Evolutionary conservation across 2,113 vertebrate genomes (phyloP).

Genomic region (Nematolebias whitei): DNA sequence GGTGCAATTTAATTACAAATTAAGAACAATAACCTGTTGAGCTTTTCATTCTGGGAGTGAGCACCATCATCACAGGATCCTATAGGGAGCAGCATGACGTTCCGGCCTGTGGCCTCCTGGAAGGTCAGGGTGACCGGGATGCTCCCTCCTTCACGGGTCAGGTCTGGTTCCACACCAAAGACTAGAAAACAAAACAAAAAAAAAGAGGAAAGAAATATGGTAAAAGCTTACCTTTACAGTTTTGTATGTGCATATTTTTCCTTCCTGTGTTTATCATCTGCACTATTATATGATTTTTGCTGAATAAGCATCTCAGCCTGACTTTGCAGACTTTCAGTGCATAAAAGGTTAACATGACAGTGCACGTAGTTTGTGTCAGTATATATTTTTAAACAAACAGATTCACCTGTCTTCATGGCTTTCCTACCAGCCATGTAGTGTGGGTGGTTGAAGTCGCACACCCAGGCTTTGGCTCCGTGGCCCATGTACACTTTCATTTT

Average conservation of each 20-base stretch:
- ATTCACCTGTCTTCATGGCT: conserved; percentile 91
- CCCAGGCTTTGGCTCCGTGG: conserved; percentile 94
- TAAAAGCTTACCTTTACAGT: neutral
- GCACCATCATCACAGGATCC: conserved; percentile 95
- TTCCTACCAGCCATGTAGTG: conserved; percentile 94
- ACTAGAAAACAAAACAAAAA: conserved; percentile 70
- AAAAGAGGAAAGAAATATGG: neutral
- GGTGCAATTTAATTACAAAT: neutral
- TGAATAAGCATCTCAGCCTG: neutral
- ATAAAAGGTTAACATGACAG: neutral
- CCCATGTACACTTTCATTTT: conserved; percentile 87
- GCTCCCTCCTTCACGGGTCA: conserved; percentile 95
- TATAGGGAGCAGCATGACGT: conserved; percentile 94
- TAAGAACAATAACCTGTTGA: conserved; percentile 86
- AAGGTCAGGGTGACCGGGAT: conserved; percentile 96
- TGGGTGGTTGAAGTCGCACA: conserved; percentile 95
- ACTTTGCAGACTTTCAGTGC: neutral
- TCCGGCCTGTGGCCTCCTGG: conserved; percentile 94
- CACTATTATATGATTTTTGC: neutral
- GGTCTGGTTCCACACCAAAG: conserved; percentile 93
- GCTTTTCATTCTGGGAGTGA: conserved; percentile 97
- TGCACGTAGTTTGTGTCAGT: neutral
- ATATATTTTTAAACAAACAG: neutral
- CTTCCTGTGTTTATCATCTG: too few species aligned
- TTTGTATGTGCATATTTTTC: neutral